phyloP scores from a whole-genome alignment of 2,797 vertebrate species.

The Borostomias antarcticus region DNA sequence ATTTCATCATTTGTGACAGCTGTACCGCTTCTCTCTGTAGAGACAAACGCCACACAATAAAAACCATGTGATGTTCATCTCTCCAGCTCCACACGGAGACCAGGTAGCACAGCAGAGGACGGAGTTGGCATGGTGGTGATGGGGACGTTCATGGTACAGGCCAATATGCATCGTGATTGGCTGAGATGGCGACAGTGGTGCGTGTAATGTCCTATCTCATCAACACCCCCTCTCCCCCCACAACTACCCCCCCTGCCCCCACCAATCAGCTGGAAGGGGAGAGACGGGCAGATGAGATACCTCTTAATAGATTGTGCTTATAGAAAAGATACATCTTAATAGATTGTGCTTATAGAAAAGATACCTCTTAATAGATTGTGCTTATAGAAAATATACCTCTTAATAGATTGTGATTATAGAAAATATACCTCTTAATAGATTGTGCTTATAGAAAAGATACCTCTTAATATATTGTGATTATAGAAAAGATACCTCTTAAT shows the following conservation, averaged over 20 bases:
- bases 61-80: neutral
- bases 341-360: no score
- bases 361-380: no score
- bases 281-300: neutral
- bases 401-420: no score
- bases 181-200: slow-evolving; percentile 1
- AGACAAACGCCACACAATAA: neutral
- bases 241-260: neutral
- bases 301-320: slow-evolving; percentile 1
- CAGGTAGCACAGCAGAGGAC: neutral
- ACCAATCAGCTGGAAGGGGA: neutral
- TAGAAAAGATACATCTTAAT: no score
- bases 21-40: neutral
- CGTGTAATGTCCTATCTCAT: neutral
- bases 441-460: neutral
- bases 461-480: slow-evolving; percentile 1
- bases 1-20: neutral
- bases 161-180: neutral
- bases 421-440: neutral
- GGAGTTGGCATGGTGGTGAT: neutral
- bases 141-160: neutral
- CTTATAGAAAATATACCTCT: no score
- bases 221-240: neutral
- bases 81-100: neutral
- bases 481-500: neutral